Evolutionary conservation across 2,797 vertebrate genomes (phyloP), one percentile per base, ranked within the genome.

Genomic region (Aplochiton taeniatus): DNA sequence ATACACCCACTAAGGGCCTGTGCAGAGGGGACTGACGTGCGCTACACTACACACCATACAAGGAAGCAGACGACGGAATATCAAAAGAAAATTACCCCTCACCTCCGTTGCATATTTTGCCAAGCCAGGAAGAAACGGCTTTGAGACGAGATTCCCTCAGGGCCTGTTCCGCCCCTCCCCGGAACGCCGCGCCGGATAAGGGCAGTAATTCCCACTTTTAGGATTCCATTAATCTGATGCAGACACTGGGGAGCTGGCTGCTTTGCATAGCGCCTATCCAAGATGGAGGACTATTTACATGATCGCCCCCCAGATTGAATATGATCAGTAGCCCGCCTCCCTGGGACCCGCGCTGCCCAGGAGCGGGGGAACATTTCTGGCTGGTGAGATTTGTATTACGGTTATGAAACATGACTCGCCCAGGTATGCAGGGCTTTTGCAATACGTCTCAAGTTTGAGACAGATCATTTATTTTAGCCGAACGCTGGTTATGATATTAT

Each of bases 151-250:
- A 88, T 86, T 91, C 91, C 91, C 91, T 78, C 74, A 81, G 87
- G 91, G 90, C 85, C 76, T 66, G 65, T 85, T 80, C 85, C 71
- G 10, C 87, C 85, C 82, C 89, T 91, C 89, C 86, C 85, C 82
- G 78, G 82, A 88, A 89, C 83, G 78, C 85, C 74, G 84, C 56
- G 73, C 84, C 78, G 89, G 90, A 92, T 92, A 92, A 93, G 90
- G 89, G 89, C 89, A 87, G 88, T 93, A 93, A 93, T 93, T 93
- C 92, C 91, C 92, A 92, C 90, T 93, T 93, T 93, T 92, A 92
- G 91, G 79, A 89, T 93, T 91, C 90, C 90, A 93, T 93, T 93
- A 93, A 93, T 93, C 92, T 93, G 89, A 91, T 91, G 84, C 88
- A 90, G 92, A 92, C 92, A 91, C 90, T 89, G 84, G 88, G 90